Evolutionary conservation across 2,888 invertebrate species (phyloP).

Genomic region (Cylloceria caligata): DNA sequence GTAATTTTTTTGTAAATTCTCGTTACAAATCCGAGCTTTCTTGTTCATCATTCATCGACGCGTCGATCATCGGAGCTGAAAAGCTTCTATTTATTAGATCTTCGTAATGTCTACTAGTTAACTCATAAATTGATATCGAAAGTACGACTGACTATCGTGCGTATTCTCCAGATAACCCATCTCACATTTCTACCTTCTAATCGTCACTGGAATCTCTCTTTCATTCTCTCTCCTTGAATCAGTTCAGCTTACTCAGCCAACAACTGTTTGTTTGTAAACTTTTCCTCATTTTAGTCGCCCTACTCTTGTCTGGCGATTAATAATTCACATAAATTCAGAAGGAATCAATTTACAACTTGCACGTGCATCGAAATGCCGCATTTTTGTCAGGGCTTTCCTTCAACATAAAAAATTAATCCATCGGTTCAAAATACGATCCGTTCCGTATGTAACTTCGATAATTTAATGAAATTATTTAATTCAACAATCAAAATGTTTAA

Average conservation of each 20-base stretch:
- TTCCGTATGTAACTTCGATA: not conserved
- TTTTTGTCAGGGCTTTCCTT: not conserved
- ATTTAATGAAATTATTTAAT: not conserved
- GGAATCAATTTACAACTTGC: not conserved
- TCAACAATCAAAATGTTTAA: not conserved
- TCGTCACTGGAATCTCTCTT: not conserved
- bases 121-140: not conserved
- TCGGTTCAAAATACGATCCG: not conserved
- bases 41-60: not conserved
- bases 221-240: not conserved
- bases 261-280: not conserved
- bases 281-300: not conserved
- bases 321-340: not conserved
- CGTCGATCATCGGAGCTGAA: not conserved
- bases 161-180: not conserved
- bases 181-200: slow-evolving; percentile 8
- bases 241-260: not conserved
- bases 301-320: not conserved
- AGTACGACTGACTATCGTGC: slow-evolving; percentile 1
- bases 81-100: not conserved
- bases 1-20: too few relatives aligned
- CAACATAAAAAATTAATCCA: not conserved
- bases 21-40: too few relatives aligned
- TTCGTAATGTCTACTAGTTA: not conserved
- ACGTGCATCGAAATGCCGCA: not conserved